A percentile compares a stretch with the other conserved stretches of the same genome.
Evolutionary conservation across 1,140 invertebrate species (phyloP).

Genomic region (Sinonovacula constricta): DNA sequence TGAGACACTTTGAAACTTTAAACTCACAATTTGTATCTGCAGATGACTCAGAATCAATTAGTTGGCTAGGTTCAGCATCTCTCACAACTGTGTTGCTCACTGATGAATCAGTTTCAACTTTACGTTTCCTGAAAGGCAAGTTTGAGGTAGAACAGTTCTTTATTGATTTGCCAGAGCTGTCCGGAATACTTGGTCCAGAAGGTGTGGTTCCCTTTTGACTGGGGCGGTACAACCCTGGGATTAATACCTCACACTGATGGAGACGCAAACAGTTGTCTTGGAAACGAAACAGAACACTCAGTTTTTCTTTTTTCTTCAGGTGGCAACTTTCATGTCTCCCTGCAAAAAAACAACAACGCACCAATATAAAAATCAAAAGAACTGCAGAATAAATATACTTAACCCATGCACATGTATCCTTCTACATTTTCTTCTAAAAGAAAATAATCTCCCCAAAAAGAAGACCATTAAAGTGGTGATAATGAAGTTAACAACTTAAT

Average conservation of each 20-base stretch:
- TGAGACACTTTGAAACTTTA: background rate
- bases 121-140: constrained; percentile 38
- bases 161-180: constrained; percentile 8
- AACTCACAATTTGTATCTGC: background rate
- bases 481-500: no score
- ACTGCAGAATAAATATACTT: no score
- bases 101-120: constrained; percentile 23
- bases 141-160: constrained; percentile 21
- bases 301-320: constrained; percentile 53
- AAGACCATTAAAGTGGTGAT: no score
- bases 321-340: constrained; percentile 51
- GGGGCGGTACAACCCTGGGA: background rate
- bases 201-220: no score
- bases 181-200: no score
- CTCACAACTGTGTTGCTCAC: no score
- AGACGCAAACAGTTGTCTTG: constrained; percentile 52
- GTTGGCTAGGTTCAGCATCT: background rate
- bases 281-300: constrained; percentile 48
- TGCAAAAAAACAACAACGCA: no score
- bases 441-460: no score
- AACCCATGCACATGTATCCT: no score
- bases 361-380: no score
- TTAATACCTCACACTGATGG: constrained; percentile 33
- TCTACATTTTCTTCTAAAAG: no score
- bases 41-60: background rate